Evolutionary conservation across 2,888 invertebrate genomes (phyloP), one percentile per base, ranked within the genome.

Genomic region (Drosophila mulleri): DNA sequence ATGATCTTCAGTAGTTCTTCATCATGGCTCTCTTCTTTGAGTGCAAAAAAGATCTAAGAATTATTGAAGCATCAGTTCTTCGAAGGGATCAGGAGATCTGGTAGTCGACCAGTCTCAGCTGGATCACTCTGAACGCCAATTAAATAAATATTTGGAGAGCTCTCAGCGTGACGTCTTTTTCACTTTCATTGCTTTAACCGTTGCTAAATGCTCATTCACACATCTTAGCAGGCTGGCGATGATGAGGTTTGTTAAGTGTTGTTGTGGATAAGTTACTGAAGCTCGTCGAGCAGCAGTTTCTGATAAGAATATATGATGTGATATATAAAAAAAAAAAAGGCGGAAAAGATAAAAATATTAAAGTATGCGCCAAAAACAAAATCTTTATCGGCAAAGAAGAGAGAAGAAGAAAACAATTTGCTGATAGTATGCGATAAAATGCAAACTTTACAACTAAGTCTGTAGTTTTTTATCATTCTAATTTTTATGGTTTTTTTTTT

Each of bases 191-290:
- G n/a, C n/a, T 41, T 69, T 35, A 62, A 64, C 62, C 57, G 62
- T 72, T 69, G 53, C 61, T 42, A 37, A 73, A 63, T 67, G 26
- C 35, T 53, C 23, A 58, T 85, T 85, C 68, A 23, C 82, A 85
- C 76, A 58, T 69, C 58, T 26, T 18, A 1, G 6, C 29, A 23
- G 26, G 16, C 50, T 35, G 18, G 7, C 23, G 23, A 20, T 39
- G 56, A 29, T 20, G 41, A 41, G 39, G 20, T 32, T 35, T 35
- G 14, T 20, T 29, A 53, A 23, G 16, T 39, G 3, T 41, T 41
- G 16, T 14, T 37, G 11, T 14, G 18, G 3, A 44, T 48, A 53
- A 71, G 63, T 63, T 71, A 37, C 42, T 66, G 29, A 29, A 20
- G 20, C 58, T 67, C 61, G 77, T 44, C 39, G 44, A 50, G 20